A percentile compares a stretch with the other conserved stretches of the same genome.
Conservation (phyloP, 2,888 invertebrate genomes). For the Poecilus cupreus region DNA sequence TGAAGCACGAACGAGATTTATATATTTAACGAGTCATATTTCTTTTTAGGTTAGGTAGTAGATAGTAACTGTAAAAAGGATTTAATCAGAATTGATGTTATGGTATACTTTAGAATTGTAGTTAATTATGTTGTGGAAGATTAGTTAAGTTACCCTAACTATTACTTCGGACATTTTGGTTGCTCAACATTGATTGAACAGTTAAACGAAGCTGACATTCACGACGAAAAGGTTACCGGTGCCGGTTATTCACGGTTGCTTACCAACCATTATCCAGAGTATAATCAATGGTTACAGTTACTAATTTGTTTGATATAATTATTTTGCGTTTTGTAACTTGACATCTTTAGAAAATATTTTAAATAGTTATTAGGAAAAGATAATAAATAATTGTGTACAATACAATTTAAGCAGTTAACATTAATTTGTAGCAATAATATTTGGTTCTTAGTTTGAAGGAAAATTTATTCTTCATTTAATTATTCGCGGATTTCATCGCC, state of each 20-base stretch:
- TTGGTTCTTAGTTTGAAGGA: neutral
- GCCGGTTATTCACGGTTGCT: constrained; percentile 13
- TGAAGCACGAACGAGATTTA: too few species aligned
- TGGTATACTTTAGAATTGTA: neutral
- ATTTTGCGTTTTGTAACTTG: neutral
- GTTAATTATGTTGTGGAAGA: neutral
- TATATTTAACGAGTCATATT: too few species aligned
- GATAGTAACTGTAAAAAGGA: too few species aligned
- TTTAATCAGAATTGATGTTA: too few species aligned
- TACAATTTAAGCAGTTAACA: neutral
- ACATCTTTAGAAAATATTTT: constrained; percentile 11
- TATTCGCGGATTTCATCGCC: neutral
- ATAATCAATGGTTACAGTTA: constrained; percentile 15
- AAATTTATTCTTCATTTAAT: constrained; percentile 1
- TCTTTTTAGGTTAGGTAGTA: too few species aligned
- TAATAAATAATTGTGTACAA: neutral
- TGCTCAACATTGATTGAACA: constrained; percentile 24
- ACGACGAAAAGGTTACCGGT: constrained; percentile 6
- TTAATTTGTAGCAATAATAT: constrained; percentile 17
- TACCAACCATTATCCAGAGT: neutral
- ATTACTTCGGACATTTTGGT: constrained; percentile 17
- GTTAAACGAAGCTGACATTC: constrained; percentile 20
- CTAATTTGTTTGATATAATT: constrained; percentile 11
- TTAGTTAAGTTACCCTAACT: constrained; percentile 1
- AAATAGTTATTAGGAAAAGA: neutral